Percentiles rank a stretch among this genome's conserved stretches.
These are phyloP conservation scores for Drosophila rubida DNA, from an alignment of 2,888 invertebrate species.

Conservation along the genomic window DNA sequence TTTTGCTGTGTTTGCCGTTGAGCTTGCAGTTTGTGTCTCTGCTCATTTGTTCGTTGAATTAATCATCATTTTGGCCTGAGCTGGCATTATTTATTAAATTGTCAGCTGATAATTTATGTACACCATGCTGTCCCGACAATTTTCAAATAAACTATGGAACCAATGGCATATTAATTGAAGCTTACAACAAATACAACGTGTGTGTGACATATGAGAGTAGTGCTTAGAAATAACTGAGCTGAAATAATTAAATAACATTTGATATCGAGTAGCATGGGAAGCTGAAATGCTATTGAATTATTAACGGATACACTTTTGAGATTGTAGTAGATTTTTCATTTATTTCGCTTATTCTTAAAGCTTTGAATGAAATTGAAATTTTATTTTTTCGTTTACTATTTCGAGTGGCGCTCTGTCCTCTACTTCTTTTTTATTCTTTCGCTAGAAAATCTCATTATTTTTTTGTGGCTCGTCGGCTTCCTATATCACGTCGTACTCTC, in stretches of 20 bases:
- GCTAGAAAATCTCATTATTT: constrained; percentile 54
- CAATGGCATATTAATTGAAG: constrained; percentile 27
- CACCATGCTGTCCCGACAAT: constrained; percentile 16
- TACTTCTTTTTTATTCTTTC: constrained; percentile 24
- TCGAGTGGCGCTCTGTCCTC: neutral
- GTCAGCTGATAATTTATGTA: constrained; percentile 66
- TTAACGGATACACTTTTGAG: neutral
- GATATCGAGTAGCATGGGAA: neutral
- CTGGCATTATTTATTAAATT: constrained; percentile 62
- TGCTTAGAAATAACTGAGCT: neutral
- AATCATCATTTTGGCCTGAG: constrained; percentile 46
- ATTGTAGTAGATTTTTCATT: neutral
- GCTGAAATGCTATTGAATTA: no score
- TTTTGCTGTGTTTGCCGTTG: constrained; percentile 1
- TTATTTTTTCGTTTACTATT: constrained; percentile 9
- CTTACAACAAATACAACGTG: constrained; percentile 9
- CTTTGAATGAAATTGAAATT: constrained; percentile 34
- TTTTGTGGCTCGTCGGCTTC: constrained; percentile 37
- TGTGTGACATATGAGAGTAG: neutral
- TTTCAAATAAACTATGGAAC: constrained; percentile 20
- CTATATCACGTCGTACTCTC: constrained; percentile 5
- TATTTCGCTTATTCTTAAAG: constrained; percentile 19
- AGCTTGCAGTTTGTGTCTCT: constrained; percentile 15
- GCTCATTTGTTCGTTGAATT: constrained; percentile 42
- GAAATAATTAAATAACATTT: neutral